A percentile compares a stretch with the other conserved stretches of the same genome.
Evolutionary conservation across 1,140 invertebrate species (phyloP).

Genomic region (Parapsyche elsis): DNA sequence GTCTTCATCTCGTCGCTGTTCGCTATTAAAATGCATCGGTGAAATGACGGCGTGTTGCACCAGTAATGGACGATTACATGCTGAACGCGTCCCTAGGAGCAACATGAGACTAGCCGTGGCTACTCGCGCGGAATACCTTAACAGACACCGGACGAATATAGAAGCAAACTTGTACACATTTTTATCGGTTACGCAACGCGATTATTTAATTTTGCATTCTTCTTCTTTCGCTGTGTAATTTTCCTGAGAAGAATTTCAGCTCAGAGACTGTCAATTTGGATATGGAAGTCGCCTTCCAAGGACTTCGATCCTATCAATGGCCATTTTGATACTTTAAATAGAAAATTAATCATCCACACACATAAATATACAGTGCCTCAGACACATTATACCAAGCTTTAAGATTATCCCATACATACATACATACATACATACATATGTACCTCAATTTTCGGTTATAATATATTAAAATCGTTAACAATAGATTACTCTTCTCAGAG

Average conservation of each 20-base stretch:
- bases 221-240: too few species aligned
- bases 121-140: neutral
- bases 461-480: too few species aligned
- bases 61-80: slow-evolving; percentile 7
- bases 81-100: slow-evolving; percentile 9
- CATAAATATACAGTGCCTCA: too few species aligned
- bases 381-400: too few species aligned
- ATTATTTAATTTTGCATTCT: neutral
- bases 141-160: neutral
- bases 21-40: neutral
- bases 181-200: slow-evolving; percentile 13
- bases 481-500: too few species aligned
- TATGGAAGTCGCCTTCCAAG: too few species aligned
- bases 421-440: neutral
- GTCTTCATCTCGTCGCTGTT: slow-evolving; percentile 5
- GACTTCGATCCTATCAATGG: too few species aligned
- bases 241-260: too few species aligned
- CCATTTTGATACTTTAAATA: too few species aligned
- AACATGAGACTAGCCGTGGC: slow-evolving; percentile 12
- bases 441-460: too few species aligned
- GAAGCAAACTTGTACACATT: neutral
- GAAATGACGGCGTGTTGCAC: slow-evolving; percentile 15
- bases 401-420: neutral
- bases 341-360: too few species aligned
- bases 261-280: too few species aligned